Conservation (phyloP, 1,140 invertebrate species). For the Coelopa frigida region DNA sequence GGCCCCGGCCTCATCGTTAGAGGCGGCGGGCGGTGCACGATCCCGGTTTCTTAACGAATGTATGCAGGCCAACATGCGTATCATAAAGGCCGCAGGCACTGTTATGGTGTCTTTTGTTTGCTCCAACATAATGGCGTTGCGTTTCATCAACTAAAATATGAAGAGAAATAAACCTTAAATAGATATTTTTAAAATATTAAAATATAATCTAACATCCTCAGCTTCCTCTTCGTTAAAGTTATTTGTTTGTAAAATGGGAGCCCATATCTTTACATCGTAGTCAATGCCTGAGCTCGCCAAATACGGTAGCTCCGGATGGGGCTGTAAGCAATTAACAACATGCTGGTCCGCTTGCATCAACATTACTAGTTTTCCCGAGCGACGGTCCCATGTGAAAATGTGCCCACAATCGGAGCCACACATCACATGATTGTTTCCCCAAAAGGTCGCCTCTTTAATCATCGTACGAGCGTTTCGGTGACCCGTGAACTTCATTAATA, state of each 20-base stretch:
- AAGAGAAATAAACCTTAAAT: slow-evolving; percentile 2
- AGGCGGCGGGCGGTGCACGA: slow-evolving; percentile 18
- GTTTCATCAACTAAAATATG: slow-evolving; percentile 61
- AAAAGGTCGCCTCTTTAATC: slow-evolving; percentile 88
- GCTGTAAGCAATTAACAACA: slow-evolving; percentile 82
- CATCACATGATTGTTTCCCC: slow-evolving; percentile 76
- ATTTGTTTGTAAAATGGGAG: slow-evolving; percentile 56
- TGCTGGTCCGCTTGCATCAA: slow-evolving; percentile 75
- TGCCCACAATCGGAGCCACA: slow-evolving; percentile 83
- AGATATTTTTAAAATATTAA: not conserved
- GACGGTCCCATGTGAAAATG: slow-evolving; percentile 63
- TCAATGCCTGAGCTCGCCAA: slow-evolving; percentile 85
- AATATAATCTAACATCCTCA: slow-evolving; percentile 54
- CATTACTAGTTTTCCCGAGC: slow-evolving; percentile 64
- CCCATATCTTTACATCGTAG: slow-evolving; percentile 84
- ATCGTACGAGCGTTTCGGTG: slow-evolving; percentile 80
- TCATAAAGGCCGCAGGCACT: slow-evolving; percentile 83
- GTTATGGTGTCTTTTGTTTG: slow-evolving; percentile 85
- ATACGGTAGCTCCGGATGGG: slow-evolving; percentile 74
- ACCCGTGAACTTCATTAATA: slow-evolving; percentile 69
- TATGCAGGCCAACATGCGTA: slow-evolving; percentile 73
- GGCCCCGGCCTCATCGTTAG: not conserved
- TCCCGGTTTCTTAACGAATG: slow-evolving; percentile 45
- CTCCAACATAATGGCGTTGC: slow-evolving; percentile 81
- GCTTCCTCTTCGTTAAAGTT: slow-evolving; percentile 62